Conservation (phyloP, 2,113 vertebrate genomes). For the Mixornis gularis region DNA sequence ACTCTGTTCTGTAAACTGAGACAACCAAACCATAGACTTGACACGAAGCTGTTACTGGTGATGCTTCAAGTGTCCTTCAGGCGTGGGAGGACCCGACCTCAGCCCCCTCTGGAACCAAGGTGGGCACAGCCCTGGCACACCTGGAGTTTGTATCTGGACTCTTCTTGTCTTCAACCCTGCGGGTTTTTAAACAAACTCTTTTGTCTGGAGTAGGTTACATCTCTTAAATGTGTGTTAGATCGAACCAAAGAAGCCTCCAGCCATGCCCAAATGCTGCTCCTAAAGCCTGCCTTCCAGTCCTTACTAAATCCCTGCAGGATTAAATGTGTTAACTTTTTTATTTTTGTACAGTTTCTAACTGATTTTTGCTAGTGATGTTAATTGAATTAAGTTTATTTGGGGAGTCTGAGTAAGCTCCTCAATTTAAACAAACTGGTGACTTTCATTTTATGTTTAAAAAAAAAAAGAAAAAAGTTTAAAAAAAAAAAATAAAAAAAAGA, state of each 20-base stretch:
- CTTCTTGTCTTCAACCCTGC: slow-evolving; percentile 65
- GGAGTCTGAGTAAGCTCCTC: slow-evolving; percentile 69
- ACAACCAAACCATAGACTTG: slow-evolving; percentile 3
- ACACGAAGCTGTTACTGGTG: neutral
- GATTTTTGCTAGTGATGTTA: slow-evolving; percentile 88
- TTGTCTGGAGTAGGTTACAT: slow-evolving; percentile 83
- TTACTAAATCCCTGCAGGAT: slow-evolving; percentile 91
- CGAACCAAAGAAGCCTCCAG: slow-evolving; percentile 99
- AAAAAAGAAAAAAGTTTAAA: slow-evolving; percentile 51
- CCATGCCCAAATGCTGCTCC: slow-evolving; percentile 97
- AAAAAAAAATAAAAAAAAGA: slow-evolving; percentile 61
- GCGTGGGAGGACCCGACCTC: neutral
- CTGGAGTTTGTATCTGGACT: slow-evolving; percentile 64
- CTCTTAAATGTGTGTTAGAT: slow-evolving; percentile 85
- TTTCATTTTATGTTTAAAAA: slow-evolving; percentile 79
- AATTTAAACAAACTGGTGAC: slow-evolving; percentile 76
- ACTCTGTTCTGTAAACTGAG: slow-evolving; percentile 1
- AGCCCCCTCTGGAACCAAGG: neutral
- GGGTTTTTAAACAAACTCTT: slow-evolving; percentile 58
- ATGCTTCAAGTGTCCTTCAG: slow-evolving; percentile 33
- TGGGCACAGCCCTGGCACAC: slow-evolving; percentile 45
- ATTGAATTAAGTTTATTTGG: slow-evolving; percentile 88
- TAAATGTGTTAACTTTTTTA: slow-evolving; percentile 80
- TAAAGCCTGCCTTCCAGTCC: slow-evolving; percentile 95
- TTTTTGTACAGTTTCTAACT: slow-evolving; percentile 93